Percentiles rank a stretch among this genome's conserved stretches.
Evolutionary conservation across 2,888 invertebrate species (phyloP).

Genomic region (Baronia brevicornis): DNA sequence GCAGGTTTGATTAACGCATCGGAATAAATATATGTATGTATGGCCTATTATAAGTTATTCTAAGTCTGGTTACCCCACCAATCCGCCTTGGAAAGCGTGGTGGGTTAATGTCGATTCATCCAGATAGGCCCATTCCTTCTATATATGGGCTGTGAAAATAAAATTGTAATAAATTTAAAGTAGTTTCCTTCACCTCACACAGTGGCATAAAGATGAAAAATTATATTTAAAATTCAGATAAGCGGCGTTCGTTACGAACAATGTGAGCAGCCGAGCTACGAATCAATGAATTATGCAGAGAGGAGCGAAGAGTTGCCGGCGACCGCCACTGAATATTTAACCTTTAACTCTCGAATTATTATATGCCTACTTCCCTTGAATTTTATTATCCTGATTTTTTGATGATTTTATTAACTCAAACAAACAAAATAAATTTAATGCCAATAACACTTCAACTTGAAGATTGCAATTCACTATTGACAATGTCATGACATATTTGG

Average conservation of each 20-base stretch:
- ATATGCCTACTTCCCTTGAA: conserved; percentile 36
- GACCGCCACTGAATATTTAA: conserved; percentile 51
- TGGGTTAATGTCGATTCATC: too few species aligned
- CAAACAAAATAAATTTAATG: conserved; percentile 5
- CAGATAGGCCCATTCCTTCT: too few species aligned
- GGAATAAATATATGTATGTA: too few species aligned
- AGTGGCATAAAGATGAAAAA: conserved; percentile 25
- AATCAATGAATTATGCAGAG: conserved; percentile 65
- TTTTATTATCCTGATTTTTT: conserved; percentile 23
- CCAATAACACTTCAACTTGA: conserved; percentile 7
- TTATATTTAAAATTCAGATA: conserved; percentile 47
- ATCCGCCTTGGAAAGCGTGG: too few species aligned
- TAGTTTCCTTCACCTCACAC: conserved; percentile 27
- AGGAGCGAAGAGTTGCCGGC: conserved; percentile 31
- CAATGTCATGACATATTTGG: too few species aligned
- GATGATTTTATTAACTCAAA: conserved; percentile 10
- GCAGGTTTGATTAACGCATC: too few species aligned
- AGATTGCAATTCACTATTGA: too few species aligned
- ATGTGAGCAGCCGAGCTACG: conserved; percentile 33
- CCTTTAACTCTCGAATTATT: conserved; percentile 48
- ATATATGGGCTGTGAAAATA: neutral
- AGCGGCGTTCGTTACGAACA: conserved; percentile 32
- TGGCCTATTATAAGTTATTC: too few species aligned
- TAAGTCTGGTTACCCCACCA: too few species aligned
- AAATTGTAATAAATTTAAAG: conserved; percentile 1